Base-by-base conservation (phyloP, 1,140 invertebrate genomes). In the Diabrotica undecimpunctata region DNA sequence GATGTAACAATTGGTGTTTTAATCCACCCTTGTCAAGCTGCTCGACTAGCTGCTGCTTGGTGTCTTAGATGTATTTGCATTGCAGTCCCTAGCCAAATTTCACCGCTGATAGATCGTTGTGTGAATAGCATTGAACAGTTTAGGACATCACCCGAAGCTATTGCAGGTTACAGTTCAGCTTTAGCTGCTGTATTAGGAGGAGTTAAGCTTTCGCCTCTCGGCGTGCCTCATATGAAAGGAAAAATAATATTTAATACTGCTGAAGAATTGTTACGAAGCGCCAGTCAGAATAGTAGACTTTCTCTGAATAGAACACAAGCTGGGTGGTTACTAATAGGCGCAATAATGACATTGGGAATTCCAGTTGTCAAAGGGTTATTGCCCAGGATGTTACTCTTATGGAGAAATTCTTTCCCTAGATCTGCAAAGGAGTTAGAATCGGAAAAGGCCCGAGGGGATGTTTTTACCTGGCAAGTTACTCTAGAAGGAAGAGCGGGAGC, bases 391-490 rank as follows among this genome's bases (percentile, higher is more conserved):
- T 77, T 98, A 62, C 79, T 98, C 5, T 80, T 99, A 5, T 99
- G 98, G 98, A 88, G 95, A 72, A 98, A 98, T 80, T 96, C 96
- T 36, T 99, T 99, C 79, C 97, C 97, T 0, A 85, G 95, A 52
- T 97, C 95, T 0, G 89, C 88, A 37, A 97, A 97, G 77, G 96
- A 99, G 79, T 83, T 99, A 14, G 97, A 99, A 75, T 95, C 93
- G 7, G 97, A 99, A 81, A 98, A 98, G 77, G 92, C 94, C 0
- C 85, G 97, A 65, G 97, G 97, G 7, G 97, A 99, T 84, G 92
- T 95, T 0, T 99, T 99, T 78, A 99, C 97, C 51, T 99, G 97
- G 97, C 96, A 98, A 84, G 93, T 99, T 13, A 97, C 96, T 2
- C 80, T 99, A 54, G 96, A 99, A 83, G 95, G 95, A 11, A 84